phyloP scores from a whole-genome alignment of 2,888 invertebrate genomes.

The Xestia ashworthii region DNA sequence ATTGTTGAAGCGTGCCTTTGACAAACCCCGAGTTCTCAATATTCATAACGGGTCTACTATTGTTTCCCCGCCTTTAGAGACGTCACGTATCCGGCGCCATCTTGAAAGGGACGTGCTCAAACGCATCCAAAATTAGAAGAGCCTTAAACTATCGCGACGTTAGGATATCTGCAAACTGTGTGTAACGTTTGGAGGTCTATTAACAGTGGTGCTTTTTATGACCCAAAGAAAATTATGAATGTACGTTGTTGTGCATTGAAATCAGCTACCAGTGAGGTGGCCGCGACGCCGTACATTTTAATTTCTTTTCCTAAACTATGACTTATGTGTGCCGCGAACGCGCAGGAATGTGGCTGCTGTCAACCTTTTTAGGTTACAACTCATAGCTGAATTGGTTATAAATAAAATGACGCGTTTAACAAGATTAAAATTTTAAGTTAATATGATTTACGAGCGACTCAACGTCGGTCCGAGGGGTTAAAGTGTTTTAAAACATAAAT shows the following conservation, averaged over 20 bases:
- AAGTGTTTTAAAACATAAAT: conserved; percentile 77
- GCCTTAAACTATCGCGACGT: conserved; percentile 70
- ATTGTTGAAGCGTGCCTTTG: conserved; percentile 78
- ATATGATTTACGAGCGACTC: conserved; percentile 75
- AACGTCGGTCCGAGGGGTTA: conserved; percentile 50
- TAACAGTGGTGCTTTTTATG: conserved; percentile 80
- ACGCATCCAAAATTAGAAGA: conserved; percentile 79
- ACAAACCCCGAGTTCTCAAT: conserved; percentile 83
- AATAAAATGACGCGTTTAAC: conserved; percentile 57
- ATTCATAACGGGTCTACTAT: conserved; percentile 87
- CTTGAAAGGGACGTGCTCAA: conserved; percentile 85
- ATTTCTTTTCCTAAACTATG: conserved; percentile 74
- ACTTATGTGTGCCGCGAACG: conserved; percentile 74
- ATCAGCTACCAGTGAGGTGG: conserved; percentile 77
- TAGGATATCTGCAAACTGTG: conserved; percentile 58
- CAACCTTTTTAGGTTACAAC: conserved; percentile 60
- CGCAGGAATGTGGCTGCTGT: conserved; percentile 71
- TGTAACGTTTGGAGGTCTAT: conserved; percentile 73
- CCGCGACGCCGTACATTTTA: conserved; percentile 75
- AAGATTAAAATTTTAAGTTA: conserved; percentile 69
- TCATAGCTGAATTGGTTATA: conserved; percentile 56
- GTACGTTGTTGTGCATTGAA: conserved; percentile 79
- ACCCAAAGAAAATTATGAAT: conserved; percentile 88
- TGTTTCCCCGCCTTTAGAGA: conserved; percentile 85
- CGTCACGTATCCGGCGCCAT: conserved; percentile 88